Evolutionary conservation across 2,113 vertebrate genomes (phyloP), one percentile per base, ranked within the genome.

Genomic region (Ifrita kowaldi): DNA sequence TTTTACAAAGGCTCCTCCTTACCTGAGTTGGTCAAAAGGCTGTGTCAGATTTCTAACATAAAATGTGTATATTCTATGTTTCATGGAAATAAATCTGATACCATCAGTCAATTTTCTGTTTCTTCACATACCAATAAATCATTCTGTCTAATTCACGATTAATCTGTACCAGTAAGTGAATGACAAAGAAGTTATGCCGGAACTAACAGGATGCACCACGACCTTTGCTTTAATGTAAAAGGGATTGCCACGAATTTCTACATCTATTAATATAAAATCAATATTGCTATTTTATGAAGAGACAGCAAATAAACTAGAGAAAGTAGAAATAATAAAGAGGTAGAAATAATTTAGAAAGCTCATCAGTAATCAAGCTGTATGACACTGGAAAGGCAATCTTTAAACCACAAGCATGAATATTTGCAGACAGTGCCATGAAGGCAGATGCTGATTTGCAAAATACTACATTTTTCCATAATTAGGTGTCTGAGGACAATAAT

Each of bases 381-480:
- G 19, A 78, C 41, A 82, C 6, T 75, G 14, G 13, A 59, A 93
- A 89, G 69, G 30, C 18, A 93, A 65, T 35, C 57, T 78, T 55
- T 85, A 90, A 87, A 79, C 16, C 17, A 64, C 5, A 6, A 79
- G 16, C 23, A 49, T 9, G 15, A 68, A 6, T 76, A 52, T 75
- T 87, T 87, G 23, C 28, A 87, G 20, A 53, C 33, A 75, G 52
- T 42, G 44, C 8, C 32, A 37, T 46, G 53, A 69, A 93, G 21
- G 37, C 57, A 82, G n/a, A 91, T 65, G 42, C 4, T 76, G 42
- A 89, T 59, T 39, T 80, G 55, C 59, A 93, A 95, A 94, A 89
- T 73, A 79, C 18, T 42, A 49, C 14, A n/a, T 82, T 96, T 91
- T 96, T 93, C 62, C 32, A 1, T 81, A 73, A 89, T 39, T 91